phyloP scores from a whole-genome alignment of 2,888 invertebrate species.

The Perithous albicinctus region DNA sequence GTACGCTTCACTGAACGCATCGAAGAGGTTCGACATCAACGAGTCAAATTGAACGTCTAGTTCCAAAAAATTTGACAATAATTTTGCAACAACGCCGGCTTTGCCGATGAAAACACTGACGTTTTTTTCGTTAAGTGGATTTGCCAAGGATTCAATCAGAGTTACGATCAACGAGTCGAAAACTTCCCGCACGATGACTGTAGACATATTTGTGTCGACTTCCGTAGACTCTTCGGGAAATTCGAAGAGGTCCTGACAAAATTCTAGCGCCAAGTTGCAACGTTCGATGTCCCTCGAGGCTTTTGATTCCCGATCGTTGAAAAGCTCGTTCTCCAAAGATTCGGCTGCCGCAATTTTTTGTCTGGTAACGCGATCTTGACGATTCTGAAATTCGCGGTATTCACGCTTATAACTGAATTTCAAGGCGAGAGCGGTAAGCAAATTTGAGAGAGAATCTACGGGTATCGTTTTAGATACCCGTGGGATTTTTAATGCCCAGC shows the following conservation, averaged over 20 bases:
- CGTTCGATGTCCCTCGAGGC: conserved; percentile 70
- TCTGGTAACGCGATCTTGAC: conserved; percentile 26
- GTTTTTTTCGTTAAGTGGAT: conserved; percentile 57
- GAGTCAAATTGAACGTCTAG: conserved; percentile 67
- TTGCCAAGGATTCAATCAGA: conserved; percentile 66
- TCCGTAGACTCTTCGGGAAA: conserved; percentile 64
- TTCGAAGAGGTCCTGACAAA: conserved; percentile 55
- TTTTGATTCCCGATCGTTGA: conserved; percentile 65
- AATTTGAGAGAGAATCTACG: conserved; percentile 74
- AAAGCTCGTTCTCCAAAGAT: conserved; percentile 46
- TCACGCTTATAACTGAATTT: conserved; percentile 71
- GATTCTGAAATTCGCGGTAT: conserved; percentile 37
- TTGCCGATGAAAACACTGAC: conserved; percentile 71
- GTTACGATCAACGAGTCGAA: conserved; percentile 66
- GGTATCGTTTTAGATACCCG: conserved; percentile 68
- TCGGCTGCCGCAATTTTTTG: neutral
- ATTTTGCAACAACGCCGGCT: conserved; percentile 73
- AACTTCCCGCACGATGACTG: conserved; percentile 62
- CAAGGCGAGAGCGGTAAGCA: conserved; percentile 74
- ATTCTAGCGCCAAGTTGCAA: conserved; percentile 73
- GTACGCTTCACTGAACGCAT: conserved; percentile 10
- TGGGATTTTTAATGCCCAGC: conserved; percentile 76
- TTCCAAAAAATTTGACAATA: conserved; percentile 74
- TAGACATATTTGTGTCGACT: conserved; percentile 51
- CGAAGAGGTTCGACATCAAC: neutral